A percentile compares a stretch with the other conserved stretches of the same genome.
Evolutionary conservation across 2,888 invertebrate genomes (phyloP).

Genomic region (Apotomis capreana): DNA sequence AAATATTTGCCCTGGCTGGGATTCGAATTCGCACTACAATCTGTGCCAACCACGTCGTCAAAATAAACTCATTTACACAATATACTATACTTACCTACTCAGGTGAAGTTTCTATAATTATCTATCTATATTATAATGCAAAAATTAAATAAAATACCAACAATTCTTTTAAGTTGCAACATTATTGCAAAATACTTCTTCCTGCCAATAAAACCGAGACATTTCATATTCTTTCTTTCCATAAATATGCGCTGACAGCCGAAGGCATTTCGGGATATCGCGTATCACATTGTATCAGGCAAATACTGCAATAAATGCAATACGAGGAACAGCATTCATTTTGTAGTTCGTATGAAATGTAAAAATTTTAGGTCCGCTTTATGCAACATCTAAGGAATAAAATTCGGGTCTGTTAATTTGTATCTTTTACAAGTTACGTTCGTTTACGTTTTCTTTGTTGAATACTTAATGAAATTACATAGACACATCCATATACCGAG

Average conservation of each 20-base stretch:
- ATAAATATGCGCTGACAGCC: constrained; percentile 36
- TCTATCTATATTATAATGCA: too few relatives aligned
- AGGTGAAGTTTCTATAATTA: too few relatives aligned
- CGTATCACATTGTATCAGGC: constrained; percentile 39
- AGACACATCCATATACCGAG: too few relatives aligned
- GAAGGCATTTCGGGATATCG: constrained; percentile 24
- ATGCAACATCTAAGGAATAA: constrained; percentile 11
- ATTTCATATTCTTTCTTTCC: constrained; percentile 27
- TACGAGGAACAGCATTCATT: constrained; percentile 29
- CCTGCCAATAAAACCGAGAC: constrained; percentile 25
- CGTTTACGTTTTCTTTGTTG: too few relatives aligned
- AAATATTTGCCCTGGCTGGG: too few relatives aligned
- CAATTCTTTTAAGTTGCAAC: neutral
- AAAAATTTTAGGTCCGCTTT: constrained; percentile 19
- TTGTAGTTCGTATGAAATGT: constrained; percentile 18
- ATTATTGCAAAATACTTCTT: constrained; percentile 20
- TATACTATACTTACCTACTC: too few relatives aligned
- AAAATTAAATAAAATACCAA: too few relatives aligned
- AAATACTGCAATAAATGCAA: constrained; percentile 37
- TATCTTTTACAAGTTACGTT: neutral
- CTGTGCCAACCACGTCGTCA: too few relatives aligned
- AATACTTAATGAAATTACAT: too few relatives aligned
- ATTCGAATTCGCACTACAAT: too few relatives aligned
- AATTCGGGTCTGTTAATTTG: neutral
- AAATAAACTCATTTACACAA: too few relatives aligned